Evolutionary conservation across 2,888 invertebrate genomes (phyloP).

Genomic region (Oegoconia quadripuncta): DNA sequence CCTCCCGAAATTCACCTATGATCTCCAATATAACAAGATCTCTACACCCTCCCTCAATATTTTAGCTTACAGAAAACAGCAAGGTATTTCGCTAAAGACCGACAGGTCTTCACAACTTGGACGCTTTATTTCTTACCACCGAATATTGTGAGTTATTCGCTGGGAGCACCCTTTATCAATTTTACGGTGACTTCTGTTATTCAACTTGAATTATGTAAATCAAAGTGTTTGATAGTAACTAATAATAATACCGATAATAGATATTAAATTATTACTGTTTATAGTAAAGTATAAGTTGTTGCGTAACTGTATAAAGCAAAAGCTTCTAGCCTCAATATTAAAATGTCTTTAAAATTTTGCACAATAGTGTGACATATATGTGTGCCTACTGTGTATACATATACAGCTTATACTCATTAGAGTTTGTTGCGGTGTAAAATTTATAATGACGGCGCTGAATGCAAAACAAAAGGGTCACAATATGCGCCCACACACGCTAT

Average conservation of each 20-base stretch:
- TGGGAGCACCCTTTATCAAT: slow-evolving; percentile 39
- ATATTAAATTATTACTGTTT: too few species aligned
- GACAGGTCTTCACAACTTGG: slow-evolving; percentile 26
- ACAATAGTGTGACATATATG: slow-evolving; percentile 20
- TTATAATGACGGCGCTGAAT: slow-evolving; percentile 55
- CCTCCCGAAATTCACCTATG: slow-evolving; percentile 55
- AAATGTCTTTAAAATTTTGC: slow-evolving; percentile 30
- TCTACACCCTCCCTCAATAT: slow-evolving; percentile 9
- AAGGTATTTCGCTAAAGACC: not conserved
- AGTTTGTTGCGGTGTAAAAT: slow-evolving; percentile 51
- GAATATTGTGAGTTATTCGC: slow-evolving; percentile 39
- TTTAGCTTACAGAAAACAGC: not conserved
- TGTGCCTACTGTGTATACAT: slow-evolving; percentile 25
- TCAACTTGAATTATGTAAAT: slow-evolving; percentile 9
- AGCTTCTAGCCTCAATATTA: too few species aligned
- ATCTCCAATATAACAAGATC: slow-evolving; percentile 37
- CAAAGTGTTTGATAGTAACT: too few species aligned
- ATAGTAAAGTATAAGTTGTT: not conserved
- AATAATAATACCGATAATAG: too few species aligned
- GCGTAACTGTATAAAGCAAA: too few species aligned
- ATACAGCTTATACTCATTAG: slow-evolving; percentile 60
- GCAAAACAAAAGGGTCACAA: slow-evolving; percentile 61
- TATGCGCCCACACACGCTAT: slow-evolving; percentile 60
- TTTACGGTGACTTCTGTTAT: slow-evolving; percentile 24
- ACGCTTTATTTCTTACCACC: slow-evolving; percentile 34